phyloP scores from a whole-genome alignment of 2,888 invertebrate species.

The Rhingia campestris region DNA sequence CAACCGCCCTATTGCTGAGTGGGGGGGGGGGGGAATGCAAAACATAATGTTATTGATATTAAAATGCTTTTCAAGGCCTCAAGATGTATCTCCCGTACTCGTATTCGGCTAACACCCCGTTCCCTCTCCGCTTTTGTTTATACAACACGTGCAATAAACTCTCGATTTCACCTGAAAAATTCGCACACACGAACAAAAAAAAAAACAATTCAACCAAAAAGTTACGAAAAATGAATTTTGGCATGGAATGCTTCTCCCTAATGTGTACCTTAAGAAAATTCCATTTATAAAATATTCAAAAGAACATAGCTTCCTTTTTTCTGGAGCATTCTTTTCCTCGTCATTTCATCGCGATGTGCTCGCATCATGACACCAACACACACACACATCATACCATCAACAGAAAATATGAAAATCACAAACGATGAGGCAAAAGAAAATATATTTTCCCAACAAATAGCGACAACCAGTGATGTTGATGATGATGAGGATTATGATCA shows the following conservation, averaged over 20 bases:
- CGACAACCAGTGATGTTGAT: constrained; percentile 27
- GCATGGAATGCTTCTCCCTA: constrained; percentile 32
- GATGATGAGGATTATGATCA: constrained; percentile 49
- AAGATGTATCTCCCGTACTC: constrained; percentile 8
- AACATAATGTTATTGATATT: constrained; percentile 67
- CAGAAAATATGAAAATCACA: constrained; percentile 21
- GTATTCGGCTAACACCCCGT: background rate
- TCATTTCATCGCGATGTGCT: constrained; percentile 36
- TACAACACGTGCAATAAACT: constrained; percentile 58
- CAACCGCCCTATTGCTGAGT: background rate
- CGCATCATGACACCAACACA: constrained; percentile 12
- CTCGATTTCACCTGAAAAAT: constrained; percentile 56
- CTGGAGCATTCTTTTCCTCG: constrained; percentile 13
- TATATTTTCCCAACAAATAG: background rate
- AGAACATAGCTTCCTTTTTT: constrained; percentile 38
- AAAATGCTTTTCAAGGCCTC: constrained; percentile 48
- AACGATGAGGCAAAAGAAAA: constrained; percentile 5
- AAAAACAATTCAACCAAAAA: constrained; percentile 7
- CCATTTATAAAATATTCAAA: constrained; percentile 70
- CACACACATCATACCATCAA: constrained; percentile 1
- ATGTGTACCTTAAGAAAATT: constrained; percentile 57
- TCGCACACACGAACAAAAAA: constrained; percentile 2
- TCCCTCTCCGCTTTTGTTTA: constrained; percentile 33
- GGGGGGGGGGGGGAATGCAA: constrained; percentile 24
- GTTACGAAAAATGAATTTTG: background rate